Conservation (phyloP, 2,888 invertebrate species). For the Pollenia amentaria region DNA sequence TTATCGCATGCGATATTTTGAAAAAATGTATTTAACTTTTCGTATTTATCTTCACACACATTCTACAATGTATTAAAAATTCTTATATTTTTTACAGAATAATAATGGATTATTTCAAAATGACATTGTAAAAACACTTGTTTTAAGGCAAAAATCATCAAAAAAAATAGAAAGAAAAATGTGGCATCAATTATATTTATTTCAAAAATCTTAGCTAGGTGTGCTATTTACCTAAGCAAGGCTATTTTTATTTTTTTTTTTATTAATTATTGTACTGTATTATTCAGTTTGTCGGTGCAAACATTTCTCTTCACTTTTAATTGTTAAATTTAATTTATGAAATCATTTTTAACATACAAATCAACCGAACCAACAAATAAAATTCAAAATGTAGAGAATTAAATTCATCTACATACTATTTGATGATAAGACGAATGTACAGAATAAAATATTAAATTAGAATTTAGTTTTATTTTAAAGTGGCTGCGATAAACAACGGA, state of each 20-base stretch:
- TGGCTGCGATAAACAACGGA: constrained; percentile 47
- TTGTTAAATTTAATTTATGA: constrained; percentile 62
- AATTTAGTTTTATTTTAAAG: constrained; percentile 63
- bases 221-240: neutral
- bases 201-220: no score
- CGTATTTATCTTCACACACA: no score
- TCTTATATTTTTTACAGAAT: no score
- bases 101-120: no score
- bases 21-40: no score
- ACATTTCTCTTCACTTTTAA: constrained; percentile 29
- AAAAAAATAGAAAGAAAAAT: no score
- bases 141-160: no score
- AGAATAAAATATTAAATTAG: constrained; percentile 35
- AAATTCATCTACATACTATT: neutral
- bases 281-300: constrained; percentile 5
- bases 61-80: no score
- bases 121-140: no score
- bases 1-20: no score
- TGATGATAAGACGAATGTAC: constrained; percentile 40
- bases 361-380: constrained; percentile 8
- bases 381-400: constrained; percentile 11
- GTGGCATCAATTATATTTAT: no score
- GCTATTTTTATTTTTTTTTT: constrained; percentile 16
- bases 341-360: constrained; percentile 53
- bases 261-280: constrained; percentile 16